Evolutionary conservation across 2,797 vertebrate species (phyloP).

Genomic region (Euphonia xanthogaster): DNA sequence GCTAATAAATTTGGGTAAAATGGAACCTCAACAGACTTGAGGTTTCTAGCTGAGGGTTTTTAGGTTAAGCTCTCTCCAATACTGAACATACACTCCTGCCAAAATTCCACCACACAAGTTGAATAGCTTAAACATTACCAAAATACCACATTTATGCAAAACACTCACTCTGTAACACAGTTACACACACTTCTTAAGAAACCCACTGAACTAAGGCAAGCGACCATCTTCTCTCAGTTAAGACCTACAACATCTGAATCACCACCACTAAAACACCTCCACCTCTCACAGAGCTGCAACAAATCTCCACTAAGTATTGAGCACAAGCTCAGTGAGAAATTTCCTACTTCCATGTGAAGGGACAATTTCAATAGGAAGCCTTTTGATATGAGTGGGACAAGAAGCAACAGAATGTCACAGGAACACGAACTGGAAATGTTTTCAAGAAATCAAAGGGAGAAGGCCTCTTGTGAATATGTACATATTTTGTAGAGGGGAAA

Average conservation of each 20-base stretch:
- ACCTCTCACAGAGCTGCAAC: not conserved
- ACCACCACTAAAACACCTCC: not conserved
- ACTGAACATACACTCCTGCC: not conserved
- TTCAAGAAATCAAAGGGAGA: not conserved
- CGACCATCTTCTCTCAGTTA: not conserved
- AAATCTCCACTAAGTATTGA: not conserved
- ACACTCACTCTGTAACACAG: not conserved
- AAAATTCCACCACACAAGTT: not conserved
- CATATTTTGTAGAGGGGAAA: not conserved
- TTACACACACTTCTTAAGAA: not conserved
- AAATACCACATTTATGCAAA: not conserved
- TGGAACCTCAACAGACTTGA: not conserved
- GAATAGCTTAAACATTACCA: not conserved
- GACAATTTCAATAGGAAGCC: not conserved
- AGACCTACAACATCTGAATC: not conserved
- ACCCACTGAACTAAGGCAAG: not conserved
- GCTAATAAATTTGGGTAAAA: not conserved
- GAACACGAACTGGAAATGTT: not conserved
- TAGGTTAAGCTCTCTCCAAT: not conserved
- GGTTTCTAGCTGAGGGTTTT: not conserved
- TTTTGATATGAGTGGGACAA: not conserved
- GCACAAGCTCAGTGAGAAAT: not conserved
- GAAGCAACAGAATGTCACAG: not conserved
- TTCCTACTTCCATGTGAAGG: not conserved
- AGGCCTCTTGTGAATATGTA: not conserved